phyloP scores from a whole-genome alignment of 2,113 vertebrate species.

The Hoplias malabaricus region DNA sequence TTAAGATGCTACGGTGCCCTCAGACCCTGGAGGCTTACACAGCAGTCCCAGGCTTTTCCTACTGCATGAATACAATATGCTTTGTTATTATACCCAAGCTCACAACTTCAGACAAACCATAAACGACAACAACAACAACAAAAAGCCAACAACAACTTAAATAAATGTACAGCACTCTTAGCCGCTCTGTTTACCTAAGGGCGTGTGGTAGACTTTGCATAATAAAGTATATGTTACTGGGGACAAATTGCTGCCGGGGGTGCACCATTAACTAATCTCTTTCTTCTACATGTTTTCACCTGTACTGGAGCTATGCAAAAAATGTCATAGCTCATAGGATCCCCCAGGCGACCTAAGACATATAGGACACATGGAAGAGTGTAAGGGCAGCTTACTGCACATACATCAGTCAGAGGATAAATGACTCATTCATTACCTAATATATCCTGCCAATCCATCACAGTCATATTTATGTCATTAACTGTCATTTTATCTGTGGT shows the following conservation, averaged over 20 bases:
- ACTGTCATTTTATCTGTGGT: neutral
- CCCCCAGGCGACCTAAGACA: conserved; percentile 48
- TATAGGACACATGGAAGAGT: conserved; percentile 31
- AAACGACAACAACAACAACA: neutral
- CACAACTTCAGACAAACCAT: neutral
- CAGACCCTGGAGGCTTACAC: conserved; percentile 23
- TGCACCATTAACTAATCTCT: conserved; percentile 64
- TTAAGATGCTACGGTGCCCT: conserved; percentile 29
- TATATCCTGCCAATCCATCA: conserved; percentile 40
- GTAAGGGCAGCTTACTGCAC: conserved; percentile 40
- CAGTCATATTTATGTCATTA: conserved; percentile 25
- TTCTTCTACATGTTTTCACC: conserved; percentile 69
- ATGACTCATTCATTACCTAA: conserved; percentile 42
- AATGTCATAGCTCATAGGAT: conserved; percentile 65
- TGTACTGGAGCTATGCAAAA: conserved; percentile 70
- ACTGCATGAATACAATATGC: neutral
- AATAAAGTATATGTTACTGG: conserved; percentile 63
- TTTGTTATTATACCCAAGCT: neutral
- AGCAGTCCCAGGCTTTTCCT: conserved; percentile 4
- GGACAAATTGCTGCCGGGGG: conserved; percentile 70
- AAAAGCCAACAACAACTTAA: neutral
- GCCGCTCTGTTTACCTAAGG: conserved; percentile 5
- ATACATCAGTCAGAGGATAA: conserved; percentile 43
- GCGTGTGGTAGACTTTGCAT: conserved; percentile 47
- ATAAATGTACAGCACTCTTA: neutral